Evolutionary conservation across 1,140 invertebrate genomes (phyloP).

Genomic region (Pseudomyrmex gracilis): DNA sequence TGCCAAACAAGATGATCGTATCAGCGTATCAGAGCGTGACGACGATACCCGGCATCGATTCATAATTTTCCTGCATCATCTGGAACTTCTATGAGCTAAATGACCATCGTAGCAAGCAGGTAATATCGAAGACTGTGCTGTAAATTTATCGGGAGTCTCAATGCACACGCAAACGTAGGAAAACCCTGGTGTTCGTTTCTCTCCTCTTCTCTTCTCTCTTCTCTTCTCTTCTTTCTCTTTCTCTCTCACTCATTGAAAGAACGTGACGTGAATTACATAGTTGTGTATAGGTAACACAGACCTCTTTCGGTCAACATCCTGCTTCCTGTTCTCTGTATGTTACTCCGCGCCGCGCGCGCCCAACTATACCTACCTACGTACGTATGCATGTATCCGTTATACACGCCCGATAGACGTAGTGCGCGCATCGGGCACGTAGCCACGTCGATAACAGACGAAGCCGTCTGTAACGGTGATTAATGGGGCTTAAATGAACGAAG

Average conservation of each 20-base stretch:
- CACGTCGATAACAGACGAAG: conserved; percentile 51
- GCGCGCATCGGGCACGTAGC: conserved; percentile 21
- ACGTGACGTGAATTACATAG: conserved; percentile 70
- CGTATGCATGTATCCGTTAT: conserved; percentile 60
- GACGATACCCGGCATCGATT: background rate
- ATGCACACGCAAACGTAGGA: no score
- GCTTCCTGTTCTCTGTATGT: conserved; percentile 62
- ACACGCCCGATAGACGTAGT: conserved; percentile 41
- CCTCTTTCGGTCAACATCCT: conserved; percentile 69
- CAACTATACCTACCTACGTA: conserved; percentile 1
- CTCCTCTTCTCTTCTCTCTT: background rate
- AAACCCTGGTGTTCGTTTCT: background rate
- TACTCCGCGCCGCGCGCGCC: conserved; percentile 1
- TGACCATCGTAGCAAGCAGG: conserved; percentile 4
- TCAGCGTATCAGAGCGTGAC: conserved; percentile 16
- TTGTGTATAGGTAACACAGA: conserved; percentile 49
- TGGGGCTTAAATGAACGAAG: conserved; percentile 32
- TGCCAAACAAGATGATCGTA: background rate
- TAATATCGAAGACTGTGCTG: background rate
- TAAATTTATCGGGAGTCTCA: conserved; percentile 8
- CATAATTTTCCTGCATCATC: conserved; percentile 38
- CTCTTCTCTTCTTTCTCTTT: background rate
- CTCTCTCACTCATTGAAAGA: conserved; percentile 43
- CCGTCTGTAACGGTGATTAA: conserved; percentile 52
- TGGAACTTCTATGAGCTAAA: conserved; percentile 13